Evolutionary conservation across 2,888 invertebrate genomes (phyloP).

Genomic region (Callosobruchus maculatus): DNA sequence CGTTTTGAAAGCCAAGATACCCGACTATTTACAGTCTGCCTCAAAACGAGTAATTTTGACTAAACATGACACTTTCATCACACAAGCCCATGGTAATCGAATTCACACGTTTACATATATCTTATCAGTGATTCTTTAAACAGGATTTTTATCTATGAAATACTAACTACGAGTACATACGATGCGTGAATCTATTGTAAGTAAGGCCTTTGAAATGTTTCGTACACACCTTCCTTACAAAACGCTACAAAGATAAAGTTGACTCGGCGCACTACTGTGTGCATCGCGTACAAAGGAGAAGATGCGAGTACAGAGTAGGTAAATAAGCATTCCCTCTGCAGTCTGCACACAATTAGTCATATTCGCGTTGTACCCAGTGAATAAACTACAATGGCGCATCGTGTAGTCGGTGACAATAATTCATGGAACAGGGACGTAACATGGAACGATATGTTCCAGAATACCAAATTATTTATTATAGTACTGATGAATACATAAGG

Average conservation of each 20-base stretch:
- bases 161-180: neutral
- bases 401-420: neutral
- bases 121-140: neutral
- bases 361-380: neutral
- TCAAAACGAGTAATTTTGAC: too few species aligned
- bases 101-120: neutral
- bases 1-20: too few species aligned
- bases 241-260: neutral
- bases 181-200: neutral
- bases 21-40: too few species aligned
- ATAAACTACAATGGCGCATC: neutral
- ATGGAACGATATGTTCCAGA: neutral
- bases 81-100: too few species aligned
- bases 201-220: neutral
- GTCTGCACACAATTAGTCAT: neutral
- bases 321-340: neutral
- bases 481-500: too few species aligned
- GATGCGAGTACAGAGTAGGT: neutral
- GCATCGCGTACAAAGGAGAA: neutral
- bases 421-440: neutral
- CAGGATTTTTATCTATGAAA: neutral
- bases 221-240: neutral
- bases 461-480: neutral
- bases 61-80: too few species aligned
- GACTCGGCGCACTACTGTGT: neutral